These are phyloP conservation scores for Mongoloraphidia duomilia DNA, from an alignment of 2,888 invertebrate genomes.

Conservation along the genomic window DNA sequence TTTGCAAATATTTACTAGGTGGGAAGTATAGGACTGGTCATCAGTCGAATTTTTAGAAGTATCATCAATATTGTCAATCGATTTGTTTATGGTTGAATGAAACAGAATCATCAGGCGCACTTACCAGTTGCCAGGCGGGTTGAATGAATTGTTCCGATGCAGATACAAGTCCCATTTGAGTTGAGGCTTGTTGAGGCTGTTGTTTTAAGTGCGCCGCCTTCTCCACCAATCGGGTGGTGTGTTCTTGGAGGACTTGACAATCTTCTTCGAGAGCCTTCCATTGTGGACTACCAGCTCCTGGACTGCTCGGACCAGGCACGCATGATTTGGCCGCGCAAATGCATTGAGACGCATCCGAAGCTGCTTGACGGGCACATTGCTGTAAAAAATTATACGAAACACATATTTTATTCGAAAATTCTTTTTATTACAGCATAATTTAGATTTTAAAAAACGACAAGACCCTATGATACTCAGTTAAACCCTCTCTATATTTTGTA, in stretches of 20 bases:
- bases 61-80: too few relatives aligned
- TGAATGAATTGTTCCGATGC: conserved; percentile 66
- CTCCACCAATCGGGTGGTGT: conserved; percentile 67
- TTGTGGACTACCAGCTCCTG: conserved; percentile 36
- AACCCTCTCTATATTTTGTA: too few relatives aligned
- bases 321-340: conserved; percentile 79
- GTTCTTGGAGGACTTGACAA: conserved; percentile 59
- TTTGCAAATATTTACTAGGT: too few relatives aligned
- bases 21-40: too few relatives aligned
- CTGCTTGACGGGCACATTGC: conserved; percentile 71
- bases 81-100: too few relatives aligned
- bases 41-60: too few relatives aligned
- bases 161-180: conserved; percentile 67
- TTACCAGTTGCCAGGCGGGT: conserved; percentile 3
- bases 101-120: conserved; percentile 3
- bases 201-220: conserved; percentile 27
- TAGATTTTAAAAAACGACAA: too few relatives aligned
- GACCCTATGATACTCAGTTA: too few relatives aligned
- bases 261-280: conserved; percentile 63
- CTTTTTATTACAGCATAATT: too few relatives aligned
- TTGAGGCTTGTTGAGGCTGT: conserved; percentile 52
- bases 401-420: background rate
- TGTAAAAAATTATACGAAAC: conserved; percentile 27
- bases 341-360: conserved; percentile 80
- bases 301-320: conserved; percentile 56